Base-by-base conservation (phyloP, 2,797 vertebrate species). In the Mormyrus proboscirostris region DNA sequence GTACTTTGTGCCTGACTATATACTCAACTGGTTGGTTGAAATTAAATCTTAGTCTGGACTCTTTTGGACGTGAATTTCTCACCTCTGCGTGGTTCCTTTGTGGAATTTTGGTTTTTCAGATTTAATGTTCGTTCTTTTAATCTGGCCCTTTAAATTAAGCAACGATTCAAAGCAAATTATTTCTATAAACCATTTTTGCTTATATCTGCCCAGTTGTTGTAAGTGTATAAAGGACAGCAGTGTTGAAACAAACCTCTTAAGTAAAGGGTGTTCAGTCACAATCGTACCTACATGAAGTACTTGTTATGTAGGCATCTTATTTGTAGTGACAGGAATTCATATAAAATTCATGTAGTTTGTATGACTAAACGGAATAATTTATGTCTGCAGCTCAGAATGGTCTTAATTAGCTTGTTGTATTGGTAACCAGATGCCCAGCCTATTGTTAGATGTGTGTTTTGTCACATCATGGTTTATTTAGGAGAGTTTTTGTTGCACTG, bases 381-480 rank as follows among this genome's bases (percentile, higher is more conserved):
- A 41, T 73, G 29, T 79, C 16, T 44, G 14, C 38, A 8, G 73
- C 41, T 47, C 16, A n/a, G 73, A 79, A 79, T 79, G 33, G 38
- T 79, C 73, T 47, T 44, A 41, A 79, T 79, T 44, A n/a, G 38
- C 19, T 79, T 47, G 41, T 19, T 79, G 41, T 47, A n/a, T 79
- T 79, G 73, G 41, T 47, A 79, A 41, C 38, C 14, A n/a, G 73
- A 79, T 79, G 16, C 38, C 73, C 38, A 79, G 6, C 33, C 73
- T n/a, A 19, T 79, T 73, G 92, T 93, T 92, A 83, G 88, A 25
- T 62, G 89, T 92, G 90, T 91, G 91, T 90, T 91, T 92, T 91
- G 92, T 91, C 91, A 91, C 92, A 92, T 92, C 93, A 33, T 90
- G 91, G 92, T 92, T 93, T 79, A 79, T 92, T 93, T 79, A 79